Percentiles rank a stretch among this genome's conserved stretches.
Evolutionary conservation across 2,888 invertebrate species (phyloP).

Genomic region (Tetragnatha montana): DNA sequence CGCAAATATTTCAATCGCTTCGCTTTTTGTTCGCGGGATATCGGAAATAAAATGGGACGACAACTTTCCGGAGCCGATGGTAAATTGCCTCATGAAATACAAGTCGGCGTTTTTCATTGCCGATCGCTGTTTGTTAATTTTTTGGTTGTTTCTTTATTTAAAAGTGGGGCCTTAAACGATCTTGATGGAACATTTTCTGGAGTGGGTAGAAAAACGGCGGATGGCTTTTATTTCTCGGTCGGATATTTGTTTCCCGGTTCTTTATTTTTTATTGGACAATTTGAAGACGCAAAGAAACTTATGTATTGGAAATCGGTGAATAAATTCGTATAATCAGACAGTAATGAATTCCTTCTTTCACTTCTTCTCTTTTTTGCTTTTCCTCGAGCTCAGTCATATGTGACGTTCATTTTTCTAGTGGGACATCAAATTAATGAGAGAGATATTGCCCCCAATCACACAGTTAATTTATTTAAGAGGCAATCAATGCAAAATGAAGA

Average conservation of each 20-base stretch:
- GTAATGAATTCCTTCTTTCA: neutral
- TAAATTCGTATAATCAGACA: constrained; percentile 1
- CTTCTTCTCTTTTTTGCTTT: neutral
- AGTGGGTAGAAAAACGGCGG: neutral
- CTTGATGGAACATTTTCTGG: neutral
- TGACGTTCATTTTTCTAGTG: too few relatives aligned
- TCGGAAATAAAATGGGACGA: constrained; percentile 50
- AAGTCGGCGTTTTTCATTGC: constrained; percentile 25
- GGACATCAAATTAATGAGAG: too few relatives aligned
- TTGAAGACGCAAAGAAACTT: neutral
- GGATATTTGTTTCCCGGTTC: neutral
- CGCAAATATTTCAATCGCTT: constrained; percentile 52
- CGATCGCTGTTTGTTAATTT: neutral
- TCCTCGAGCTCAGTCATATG: too few relatives aligned
- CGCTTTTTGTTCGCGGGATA: constrained; percentile 38
- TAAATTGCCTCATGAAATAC: constrained; percentile 16
- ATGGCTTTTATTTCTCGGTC: neutral
- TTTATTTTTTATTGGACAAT: neutral
- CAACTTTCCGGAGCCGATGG: constrained; percentile 13
- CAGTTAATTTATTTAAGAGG: too few relatives aligned
- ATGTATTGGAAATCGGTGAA: constrained; percentile 1
- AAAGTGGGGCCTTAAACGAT: neutral
- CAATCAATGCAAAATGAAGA: too few relatives aligned
- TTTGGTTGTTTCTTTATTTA: neutral
- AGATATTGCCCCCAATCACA: too few relatives aligned